Base-by-base conservation (phyloP, 2,113 vertebrate species). In the Heteronetta atricapilla region DNA sequence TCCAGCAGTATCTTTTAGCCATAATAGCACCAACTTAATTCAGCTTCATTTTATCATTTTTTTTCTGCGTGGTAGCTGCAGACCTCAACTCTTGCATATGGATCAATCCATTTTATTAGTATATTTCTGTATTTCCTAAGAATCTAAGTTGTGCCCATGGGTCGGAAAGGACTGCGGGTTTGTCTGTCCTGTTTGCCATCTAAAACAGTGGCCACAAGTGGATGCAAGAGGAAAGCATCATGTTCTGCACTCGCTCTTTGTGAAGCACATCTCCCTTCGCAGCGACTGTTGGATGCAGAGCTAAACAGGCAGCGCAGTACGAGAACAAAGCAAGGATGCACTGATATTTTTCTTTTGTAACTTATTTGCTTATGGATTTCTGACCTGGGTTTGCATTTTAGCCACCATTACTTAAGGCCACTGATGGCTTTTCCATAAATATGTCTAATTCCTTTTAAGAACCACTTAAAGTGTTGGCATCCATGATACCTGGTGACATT, bases 371-470 rank as follows among this genome's bases (percentile, higher is more conserved):
- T 34, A 7, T 10, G 56, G 53, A 60, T 75, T 89, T 86, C 56
- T 92, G 59, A 34, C 13, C 44, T 63, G n/a, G n/a, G 9, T 46
- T 92, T 84, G 17, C 56, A 31, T 8, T 4, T 9, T 52, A 74
- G 29, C 29, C 52, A 4, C 50, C 73, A 1, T 12, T 63, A 34
- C 67, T 33, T 72, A 53, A 46, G 50, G 46, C 50, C 44, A 31
- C n/a, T 82, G 76, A 78, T 82, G 58, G 52, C 22, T 73, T 95
- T 89, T 68, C 62, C 59, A 31, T 76, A 82, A 69, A 79, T 31
- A 76, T 69, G 23, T 46, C 60, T 82, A 60, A 56, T 34, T 75
- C 62, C 34, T 87, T 75, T 68, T 34, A 91, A 89, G 76, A 85
- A 34, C 67, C 26, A 34, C 72, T 64, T 73, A 31, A 53, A 36